These are phyloP conservation scores for Hypsopygia costalis DNA, from an alignment of 2,888 invertebrate species.

Conservation along the genomic window DNA sequence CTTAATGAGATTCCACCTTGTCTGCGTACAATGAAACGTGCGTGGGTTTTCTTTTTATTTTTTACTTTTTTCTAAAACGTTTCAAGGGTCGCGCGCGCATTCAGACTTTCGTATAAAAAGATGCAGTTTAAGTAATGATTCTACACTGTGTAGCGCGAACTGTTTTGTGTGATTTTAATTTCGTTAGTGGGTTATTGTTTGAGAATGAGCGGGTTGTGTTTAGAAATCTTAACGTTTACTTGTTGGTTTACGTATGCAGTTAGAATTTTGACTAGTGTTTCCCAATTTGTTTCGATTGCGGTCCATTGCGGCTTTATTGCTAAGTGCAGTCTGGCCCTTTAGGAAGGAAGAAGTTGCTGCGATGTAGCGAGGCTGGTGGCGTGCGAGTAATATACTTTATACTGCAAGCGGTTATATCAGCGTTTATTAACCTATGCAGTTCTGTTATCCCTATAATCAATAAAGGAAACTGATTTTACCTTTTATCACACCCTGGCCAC, in stretches of 20 bases:
- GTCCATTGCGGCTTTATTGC: too few relatives aligned
- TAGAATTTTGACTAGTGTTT: too few relatives aligned
- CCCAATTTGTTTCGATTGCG: too few relatives aligned
- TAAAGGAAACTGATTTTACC: too few relatives aligned
- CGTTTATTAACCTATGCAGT: too few relatives aligned
- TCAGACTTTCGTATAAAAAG: slow-evolving; percentile 67
- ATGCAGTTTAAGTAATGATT: slow-evolving; percentile 75
- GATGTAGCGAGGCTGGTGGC: too few relatives aligned
- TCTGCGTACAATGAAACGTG: slow-evolving; percentile 71
- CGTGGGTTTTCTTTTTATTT: slow-evolving; percentile 62
- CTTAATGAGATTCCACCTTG: slow-evolving; percentile 76
- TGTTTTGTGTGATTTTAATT: slow-evolving; percentile 36
- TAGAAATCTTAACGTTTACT: slow-evolving; percentile 2
- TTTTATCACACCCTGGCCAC: too few relatives aligned
- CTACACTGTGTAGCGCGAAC: slow-evolving; percentile 35
- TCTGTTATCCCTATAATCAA: too few relatives aligned
- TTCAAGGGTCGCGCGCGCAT: slow-evolving; percentile 58
- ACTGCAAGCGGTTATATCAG: too few relatives aligned
- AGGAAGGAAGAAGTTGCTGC: too few relatives aligned
- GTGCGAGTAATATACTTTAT: too few relatives aligned
- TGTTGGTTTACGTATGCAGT: neutral
- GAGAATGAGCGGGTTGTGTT: slow-evolving; percentile 14
- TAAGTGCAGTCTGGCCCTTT: too few relatives aligned
- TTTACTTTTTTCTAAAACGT: slow-evolving; percentile 54
- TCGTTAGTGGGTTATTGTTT: slow-evolving; percentile 50